Conservation (phyloP, 2,888 invertebrate genomes). For the Myopa tessellatipennis region DNA sequence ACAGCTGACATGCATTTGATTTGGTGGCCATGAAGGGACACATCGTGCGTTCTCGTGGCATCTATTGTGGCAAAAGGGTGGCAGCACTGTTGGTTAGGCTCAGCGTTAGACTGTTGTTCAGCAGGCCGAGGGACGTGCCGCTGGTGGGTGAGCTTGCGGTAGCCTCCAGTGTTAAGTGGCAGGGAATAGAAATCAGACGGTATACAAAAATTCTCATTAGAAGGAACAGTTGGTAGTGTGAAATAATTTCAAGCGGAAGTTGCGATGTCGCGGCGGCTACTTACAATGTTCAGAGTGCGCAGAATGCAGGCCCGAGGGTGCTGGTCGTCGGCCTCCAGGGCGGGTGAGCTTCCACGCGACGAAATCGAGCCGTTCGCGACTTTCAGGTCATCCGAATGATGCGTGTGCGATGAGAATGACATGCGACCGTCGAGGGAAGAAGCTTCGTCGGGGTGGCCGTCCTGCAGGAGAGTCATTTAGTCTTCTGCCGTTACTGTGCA, state of each 20-base stretch:
- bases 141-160: constrained; percentile 51
- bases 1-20: no score
- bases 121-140: constrained; percentile 55
- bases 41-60: neutral
- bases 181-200: neutral
- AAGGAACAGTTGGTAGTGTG: neutral
- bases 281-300: constrained; percentile 68
- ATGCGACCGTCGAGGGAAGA: constrained; percentile 63
- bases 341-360: constrained; percentile 66
- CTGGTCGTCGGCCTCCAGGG: constrained; percentile 59
- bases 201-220: no score
- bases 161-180: constrained; percentile 47
- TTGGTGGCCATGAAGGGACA: neutral
- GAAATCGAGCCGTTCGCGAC: constrained; percentile 63
- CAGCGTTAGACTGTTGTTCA: constrained; percentile 63
- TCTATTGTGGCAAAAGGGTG: constrained; percentile 53
- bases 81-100: constrained; percentile 60
- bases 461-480: constrained; percentile 48
- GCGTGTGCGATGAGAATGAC: constrained; percentile 60
- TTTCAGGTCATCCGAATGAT: constrained; percentile 63
- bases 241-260: neutral
- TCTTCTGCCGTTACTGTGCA: no score
- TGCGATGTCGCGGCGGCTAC: constrained; percentile 48
- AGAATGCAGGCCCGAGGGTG: constrained; percentile 62
- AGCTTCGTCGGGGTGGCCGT: constrained; percentile 61